Evolutionary conservation across 2,113 vertebrate species (phyloP).

Genomic region (Panurus biarmicus): DNA sequence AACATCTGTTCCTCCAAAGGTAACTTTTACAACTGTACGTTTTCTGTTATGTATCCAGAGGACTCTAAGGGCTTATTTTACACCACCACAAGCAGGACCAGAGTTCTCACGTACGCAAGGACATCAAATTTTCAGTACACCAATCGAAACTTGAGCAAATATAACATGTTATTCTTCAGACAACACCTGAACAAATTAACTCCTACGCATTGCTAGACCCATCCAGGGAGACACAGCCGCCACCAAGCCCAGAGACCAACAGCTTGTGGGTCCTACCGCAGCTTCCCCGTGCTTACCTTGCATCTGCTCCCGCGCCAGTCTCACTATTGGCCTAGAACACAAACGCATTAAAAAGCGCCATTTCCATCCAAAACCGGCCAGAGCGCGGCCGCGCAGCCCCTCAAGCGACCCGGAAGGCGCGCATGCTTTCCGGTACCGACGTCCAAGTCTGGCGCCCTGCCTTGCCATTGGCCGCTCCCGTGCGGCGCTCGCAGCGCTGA

Average conservation of each 20-base stretch:
- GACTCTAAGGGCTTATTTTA: neutral
- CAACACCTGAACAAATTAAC: too few species aligned
- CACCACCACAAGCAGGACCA: neutral
- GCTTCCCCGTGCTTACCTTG: too few species aligned
- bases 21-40: neutral
- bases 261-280: neutral
- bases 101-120: rapidly evolving
- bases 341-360: rapidly evolving
- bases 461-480: neutral
- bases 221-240: neutral
- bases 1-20: neutral
- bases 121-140: neutral
- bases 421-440: neutral
- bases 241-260: too few species aligned
- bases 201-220: neutral
- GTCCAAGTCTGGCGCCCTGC: neutral
- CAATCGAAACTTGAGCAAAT: neutral
- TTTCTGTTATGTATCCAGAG: rapidly evolving
- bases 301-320: too few species aligned
- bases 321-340: rapidly evolving
- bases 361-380: neutral
- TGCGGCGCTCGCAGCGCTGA: neutral
- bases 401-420: rapidly evolving
- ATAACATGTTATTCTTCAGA: neutral
- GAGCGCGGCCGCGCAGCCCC: too few species aligned